phyloP scores from a whole-genome alignment of 2,797 vertebrate species.

The Leptoclinus maculatus region DNA sequence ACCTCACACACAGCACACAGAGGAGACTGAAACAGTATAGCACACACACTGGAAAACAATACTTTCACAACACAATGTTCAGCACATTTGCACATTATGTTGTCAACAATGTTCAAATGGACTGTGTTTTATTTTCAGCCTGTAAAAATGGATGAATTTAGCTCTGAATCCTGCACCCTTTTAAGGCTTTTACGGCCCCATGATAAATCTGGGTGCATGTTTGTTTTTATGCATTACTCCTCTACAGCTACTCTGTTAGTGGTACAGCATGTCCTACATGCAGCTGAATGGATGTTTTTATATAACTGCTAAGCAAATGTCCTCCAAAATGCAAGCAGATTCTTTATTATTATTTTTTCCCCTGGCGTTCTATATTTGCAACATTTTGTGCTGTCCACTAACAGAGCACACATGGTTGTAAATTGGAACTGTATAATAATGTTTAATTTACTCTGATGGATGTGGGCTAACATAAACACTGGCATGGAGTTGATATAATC shows the following conservation, averaged over 20 bases:
- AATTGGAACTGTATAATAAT: constrained; percentile 37
- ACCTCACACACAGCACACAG: constrained; percentile 35
- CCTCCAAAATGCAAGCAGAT: constrained; percentile 4
- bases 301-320: background rate
- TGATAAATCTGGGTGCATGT: constrained; percentile 24
- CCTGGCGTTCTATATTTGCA: constrained; percentile 11
- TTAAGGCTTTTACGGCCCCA: constrained; percentile 24
- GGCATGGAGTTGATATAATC: constrained; percentile 1
- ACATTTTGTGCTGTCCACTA: constrained; percentile 1
- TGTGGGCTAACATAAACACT: constrained; percentile 28
- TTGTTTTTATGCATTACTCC: constrained; percentile 36
- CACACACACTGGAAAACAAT: background rate
- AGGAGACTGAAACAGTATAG: constrained; percentile 16
- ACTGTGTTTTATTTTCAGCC: constrained; percentile 9
- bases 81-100: constrained; percentile 26
- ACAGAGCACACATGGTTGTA: constrained; percentile 10
- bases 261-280: constrained; percentile 3
- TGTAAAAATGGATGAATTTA: constrained; percentile 16
- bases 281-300: background rate
- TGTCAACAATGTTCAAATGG: constrained; percentile 4
- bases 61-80: constrained; percentile 14
- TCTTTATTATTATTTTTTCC: constrained; percentile 5
- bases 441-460: constrained; percentile 46
- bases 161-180: background rate
- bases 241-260: constrained; percentile 15